Percentiles rank a stretch among this genome's conserved stretches.
Evolutionary conservation across 2,888 invertebrate species (phyloP).

Genomic region (Tridacna gigas): DNA sequence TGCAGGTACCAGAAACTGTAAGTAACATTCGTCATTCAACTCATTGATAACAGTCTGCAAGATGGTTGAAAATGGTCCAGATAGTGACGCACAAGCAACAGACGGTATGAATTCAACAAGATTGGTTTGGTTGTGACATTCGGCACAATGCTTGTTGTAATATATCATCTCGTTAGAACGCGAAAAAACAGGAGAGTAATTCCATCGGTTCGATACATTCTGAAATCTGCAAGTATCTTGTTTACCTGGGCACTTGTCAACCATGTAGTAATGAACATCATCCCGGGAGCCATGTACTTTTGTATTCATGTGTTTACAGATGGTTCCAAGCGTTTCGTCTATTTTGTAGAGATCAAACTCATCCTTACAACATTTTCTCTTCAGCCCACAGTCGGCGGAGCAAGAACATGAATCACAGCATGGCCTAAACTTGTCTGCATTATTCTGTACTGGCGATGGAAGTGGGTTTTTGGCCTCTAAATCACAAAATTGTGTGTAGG

Average conservation of each 20-base stretch:
- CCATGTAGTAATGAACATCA: not conserved
- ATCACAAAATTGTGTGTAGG: slow-evolving; percentile 5
- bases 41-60: not conserved
- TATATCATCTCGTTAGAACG: not conserved
- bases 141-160: not conserved
- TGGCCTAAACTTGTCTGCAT: not conserved
- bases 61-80: not conserved
- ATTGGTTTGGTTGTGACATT: not conserved
- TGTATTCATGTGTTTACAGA: not conserved
- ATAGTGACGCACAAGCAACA: not conserved
- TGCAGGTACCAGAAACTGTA: not conserved
- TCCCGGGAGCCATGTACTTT: not conserved
- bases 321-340: not conserved
- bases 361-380: slow-evolving; percentile 2
- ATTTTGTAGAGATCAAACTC: not conserved
- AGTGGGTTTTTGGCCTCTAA: not conserved
- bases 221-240: not conserved
- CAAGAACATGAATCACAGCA: not conserved
- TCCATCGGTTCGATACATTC: not conserved
- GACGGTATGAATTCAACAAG: not conserved
- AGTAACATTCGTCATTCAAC: not conserved
- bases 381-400: not conserved
- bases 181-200: slow-evolving; percentile 1
- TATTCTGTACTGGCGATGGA: not conserved
- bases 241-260: not conserved